These are phyloP conservation scores for Polydrusus cervinus DNA, from an alignment of 2,888 invertebrate species.

Conservation along the genomic window DNA sequence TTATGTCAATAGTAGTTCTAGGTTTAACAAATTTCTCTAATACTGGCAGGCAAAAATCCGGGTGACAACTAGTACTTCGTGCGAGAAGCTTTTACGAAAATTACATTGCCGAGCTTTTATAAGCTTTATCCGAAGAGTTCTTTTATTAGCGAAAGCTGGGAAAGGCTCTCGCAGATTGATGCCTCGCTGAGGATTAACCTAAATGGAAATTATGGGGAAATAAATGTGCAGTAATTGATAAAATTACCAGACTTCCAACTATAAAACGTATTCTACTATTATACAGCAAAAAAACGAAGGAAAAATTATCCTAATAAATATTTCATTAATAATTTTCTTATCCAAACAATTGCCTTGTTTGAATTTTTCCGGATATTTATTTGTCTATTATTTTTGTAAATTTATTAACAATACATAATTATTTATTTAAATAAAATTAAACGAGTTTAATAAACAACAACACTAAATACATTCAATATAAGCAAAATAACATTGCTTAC, in stretches of 20 bases:
- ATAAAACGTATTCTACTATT: no score
- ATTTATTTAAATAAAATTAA: no score
- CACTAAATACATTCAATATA: no score
- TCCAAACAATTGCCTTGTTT: no score
- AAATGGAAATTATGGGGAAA: constrained; percentile 35
- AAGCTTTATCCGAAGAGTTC: constrained; percentile 60
- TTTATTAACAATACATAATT: no score
- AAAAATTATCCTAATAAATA: no score
- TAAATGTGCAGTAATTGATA: neutral
- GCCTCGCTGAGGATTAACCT: constrained; percentile 44
- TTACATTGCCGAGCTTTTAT: constrained; percentile 65
- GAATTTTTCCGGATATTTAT: no score
- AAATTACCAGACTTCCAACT: neutral
- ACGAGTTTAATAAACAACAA: no score
- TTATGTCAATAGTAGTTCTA: neutral
- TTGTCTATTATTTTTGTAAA: no score
- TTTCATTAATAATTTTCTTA: no score
- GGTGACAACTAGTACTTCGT: constrained; percentile 66
- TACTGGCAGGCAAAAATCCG: constrained; percentile 67
- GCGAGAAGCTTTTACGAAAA: constrained; percentile 66
- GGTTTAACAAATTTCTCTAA: constrained; percentile 58
- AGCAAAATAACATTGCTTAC: no score
- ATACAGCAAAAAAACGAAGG: no score
- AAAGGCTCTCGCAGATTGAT: constrained; percentile 56
- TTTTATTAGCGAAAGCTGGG: constrained; percentile 43